phyloP scores from a whole-genome alignment of 2,797 vertebrate species.

The Nyctalus aviator region DNA sequence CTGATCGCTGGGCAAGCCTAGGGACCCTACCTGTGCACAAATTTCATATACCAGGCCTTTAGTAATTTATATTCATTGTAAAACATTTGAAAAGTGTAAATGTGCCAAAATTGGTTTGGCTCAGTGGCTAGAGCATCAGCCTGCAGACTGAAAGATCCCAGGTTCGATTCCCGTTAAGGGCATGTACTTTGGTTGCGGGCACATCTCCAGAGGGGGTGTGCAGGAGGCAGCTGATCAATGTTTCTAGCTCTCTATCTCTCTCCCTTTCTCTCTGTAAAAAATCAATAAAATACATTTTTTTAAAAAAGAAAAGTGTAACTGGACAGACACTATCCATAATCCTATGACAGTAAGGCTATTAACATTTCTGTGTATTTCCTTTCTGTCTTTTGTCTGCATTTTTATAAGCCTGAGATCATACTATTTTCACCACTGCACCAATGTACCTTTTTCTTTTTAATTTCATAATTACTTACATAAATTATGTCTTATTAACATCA shows the following conservation, averaged over 20 bases:
- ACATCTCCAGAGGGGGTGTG: too few species aligned
- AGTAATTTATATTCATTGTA: neutral
- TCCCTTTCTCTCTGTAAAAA: too few species aligned
- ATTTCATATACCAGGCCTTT: too few species aligned
- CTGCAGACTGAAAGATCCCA: too few species aligned
- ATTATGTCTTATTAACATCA: neutral
- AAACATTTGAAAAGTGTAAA: neutral
- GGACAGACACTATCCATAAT: neutral
- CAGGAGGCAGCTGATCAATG: too few species aligned
- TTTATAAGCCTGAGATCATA: constrained; percentile 16
- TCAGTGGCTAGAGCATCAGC: too few species aligned
- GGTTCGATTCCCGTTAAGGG: too few species aligned
- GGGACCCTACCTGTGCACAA: too few species aligned
- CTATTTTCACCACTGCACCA: neutral
- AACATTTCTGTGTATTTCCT: neutral
- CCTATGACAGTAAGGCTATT: neutral
- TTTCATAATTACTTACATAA: neutral
- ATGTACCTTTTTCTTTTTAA: neutral
- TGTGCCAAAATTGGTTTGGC: neutral
- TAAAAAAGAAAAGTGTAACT: neutral
- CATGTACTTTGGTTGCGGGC: too few species aligned
- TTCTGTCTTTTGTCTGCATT: constrained; percentile 6
- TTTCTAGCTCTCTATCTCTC: too few species aligned
- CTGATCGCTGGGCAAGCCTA: too few species aligned
- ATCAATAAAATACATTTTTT: too few species aligned